Conservation (phyloP, 2,797 vertebrate genomes). For the Characodon lateralis region DNA sequence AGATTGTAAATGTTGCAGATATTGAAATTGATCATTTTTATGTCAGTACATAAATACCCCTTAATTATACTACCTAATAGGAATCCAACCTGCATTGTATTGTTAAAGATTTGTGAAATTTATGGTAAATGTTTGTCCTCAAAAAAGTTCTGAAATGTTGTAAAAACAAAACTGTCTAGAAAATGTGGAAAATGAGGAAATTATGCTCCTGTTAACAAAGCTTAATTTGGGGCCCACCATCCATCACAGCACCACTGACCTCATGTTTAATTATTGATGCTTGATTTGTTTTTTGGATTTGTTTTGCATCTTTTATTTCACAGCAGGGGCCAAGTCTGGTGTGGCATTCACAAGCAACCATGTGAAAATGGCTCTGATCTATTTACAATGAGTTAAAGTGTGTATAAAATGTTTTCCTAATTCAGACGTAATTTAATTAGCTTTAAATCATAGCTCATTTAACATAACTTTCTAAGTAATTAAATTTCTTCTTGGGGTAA, state of each 20-base stretch:
- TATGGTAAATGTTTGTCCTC: neutral
- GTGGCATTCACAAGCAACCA: neutral
- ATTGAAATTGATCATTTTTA: neutral
- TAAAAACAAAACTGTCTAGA: too few relatives aligned
- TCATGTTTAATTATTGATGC: neutral
- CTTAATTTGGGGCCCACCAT: neutral
- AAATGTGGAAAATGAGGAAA: neutral
- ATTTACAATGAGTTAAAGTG: neutral
- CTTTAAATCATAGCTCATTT: neutral
- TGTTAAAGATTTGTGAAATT: neutral
- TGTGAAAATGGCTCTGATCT: neutral
- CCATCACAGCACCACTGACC: neutral
- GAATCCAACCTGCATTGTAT: neutral
- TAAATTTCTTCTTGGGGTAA: neutral
- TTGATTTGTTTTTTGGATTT: neutral
- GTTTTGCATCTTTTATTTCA: neutral
- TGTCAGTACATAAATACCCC: neutral
- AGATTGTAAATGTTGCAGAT: neutral
- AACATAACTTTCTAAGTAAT: neutral
- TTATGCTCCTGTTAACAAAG: neutral
- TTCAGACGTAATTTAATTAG: neutral
- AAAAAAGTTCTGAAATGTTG: neutral
- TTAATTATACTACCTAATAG: neutral
- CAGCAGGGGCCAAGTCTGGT: neutral
- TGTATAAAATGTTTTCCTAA: neutral